A percentile compares a stretch with the other conserved stretches of the same genome.
Conservation (phyloP, 2,888 invertebrate genomes). For the Noctuana brunneofusca region DNA sequence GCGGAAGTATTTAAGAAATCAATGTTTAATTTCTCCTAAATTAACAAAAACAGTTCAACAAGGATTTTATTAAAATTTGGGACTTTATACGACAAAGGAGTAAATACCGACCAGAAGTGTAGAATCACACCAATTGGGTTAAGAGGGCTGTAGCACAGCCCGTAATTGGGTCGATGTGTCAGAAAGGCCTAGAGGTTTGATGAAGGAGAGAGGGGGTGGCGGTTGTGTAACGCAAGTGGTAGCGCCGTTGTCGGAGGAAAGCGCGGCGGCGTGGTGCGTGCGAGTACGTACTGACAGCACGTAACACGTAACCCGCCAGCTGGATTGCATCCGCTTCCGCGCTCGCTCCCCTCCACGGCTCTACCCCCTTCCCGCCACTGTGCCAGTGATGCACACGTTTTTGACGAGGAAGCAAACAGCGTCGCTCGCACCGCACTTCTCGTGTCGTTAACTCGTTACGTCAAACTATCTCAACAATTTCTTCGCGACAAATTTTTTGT, state of each 20-base stretch:
- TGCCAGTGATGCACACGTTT: constrained; percentile 32
- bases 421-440: constrained; percentile 34
- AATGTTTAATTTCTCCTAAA: no score
- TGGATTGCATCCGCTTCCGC: constrained; percentile 73
- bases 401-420: constrained; percentile 38
- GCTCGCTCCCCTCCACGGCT: constrained; percentile 8
- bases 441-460: constrained; percentile 36
- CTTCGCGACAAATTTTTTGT: constrained; percentile 9
- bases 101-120: background rate
- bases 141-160: background rate
- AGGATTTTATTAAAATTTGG: background rate
- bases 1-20: no score
- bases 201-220: constrained; percentile 7
- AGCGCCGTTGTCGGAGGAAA: constrained; percentile 60
- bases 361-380: constrained; percentile 13
- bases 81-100: background rate
- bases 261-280: constrained; percentile 55
- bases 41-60: background rate
- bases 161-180: constrained; percentile 14
- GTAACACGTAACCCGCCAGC: constrained; percentile 60
- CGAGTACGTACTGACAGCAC: no score
- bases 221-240: constrained; percentile 37
- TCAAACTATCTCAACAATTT: constrained; percentile 2
- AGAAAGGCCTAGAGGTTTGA: constrained; percentile 4
- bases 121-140: background rate